Evolutionary conservation across 2,888 invertebrate species (phyloP).

Genomic region (Lepidonotus clava): DNA sequence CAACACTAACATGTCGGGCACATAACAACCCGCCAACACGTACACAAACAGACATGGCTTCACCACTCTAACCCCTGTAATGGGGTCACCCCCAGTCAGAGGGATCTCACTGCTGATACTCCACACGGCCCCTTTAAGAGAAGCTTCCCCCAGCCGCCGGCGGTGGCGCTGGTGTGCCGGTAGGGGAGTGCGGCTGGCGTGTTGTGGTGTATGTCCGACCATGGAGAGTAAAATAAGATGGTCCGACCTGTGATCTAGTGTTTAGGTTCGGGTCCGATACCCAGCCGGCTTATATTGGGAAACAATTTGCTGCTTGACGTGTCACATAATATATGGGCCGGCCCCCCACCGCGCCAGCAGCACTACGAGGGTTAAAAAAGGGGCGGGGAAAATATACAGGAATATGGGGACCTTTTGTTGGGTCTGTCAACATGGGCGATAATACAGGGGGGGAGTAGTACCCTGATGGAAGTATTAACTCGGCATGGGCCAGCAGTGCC

Average conservation of each 20-base stretch:
- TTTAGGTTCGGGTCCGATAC: constrained; percentile 39
- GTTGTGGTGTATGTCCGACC: constrained; percentile 1
- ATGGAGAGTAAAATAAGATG: too few relatives aligned
- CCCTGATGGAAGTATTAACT: background rate
- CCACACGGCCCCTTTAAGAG: constrained; percentile 7
- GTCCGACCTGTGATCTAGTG: constrained; percentile 15
- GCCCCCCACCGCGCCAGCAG: background rate
- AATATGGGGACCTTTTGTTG: background rate
- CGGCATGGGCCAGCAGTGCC: background rate
- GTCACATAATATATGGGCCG: constrained; percentile 14
- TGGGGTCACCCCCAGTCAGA: too few relatives aligned
- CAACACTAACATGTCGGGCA: too few relatives aligned
- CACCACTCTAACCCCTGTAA: too few relatives aligned
- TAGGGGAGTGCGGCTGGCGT: background rate
- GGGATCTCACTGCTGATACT: constrained; percentile 34
- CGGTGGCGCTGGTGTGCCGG: background rate
- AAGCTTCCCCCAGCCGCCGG: background rate
- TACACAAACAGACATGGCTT: too few relatives aligned
- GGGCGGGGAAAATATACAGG: background rate
- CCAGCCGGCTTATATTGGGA: constrained; percentile 35
- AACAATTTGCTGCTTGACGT: constrained; percentile 41
- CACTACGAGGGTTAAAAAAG: background rate
- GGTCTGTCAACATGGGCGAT: background rate
- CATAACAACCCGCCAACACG: too few relatives aligned
- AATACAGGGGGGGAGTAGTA: background rate